Evolutionary conservation across 2,888 invertebrate species (phyloP), one percentile per base, ranked within the genome.

Genomic region (Spatulosminthurus flaviceps): DNA sequence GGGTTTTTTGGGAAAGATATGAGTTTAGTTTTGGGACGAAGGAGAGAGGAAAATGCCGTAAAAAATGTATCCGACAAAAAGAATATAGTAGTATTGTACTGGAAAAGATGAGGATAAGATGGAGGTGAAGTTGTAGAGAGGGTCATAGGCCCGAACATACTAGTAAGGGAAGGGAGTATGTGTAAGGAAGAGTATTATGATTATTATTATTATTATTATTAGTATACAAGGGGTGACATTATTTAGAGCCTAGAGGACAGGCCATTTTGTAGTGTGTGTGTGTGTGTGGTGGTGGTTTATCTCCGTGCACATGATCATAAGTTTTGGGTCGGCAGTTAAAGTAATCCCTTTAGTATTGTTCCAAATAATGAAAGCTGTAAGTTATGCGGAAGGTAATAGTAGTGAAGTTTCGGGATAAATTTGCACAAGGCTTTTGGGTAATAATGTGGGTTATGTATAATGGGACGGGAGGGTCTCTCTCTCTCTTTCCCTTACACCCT

Each of bases 321-420:
- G 74, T 60, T 74, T 74, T 29, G 61, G 74, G 60, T 51, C 28
- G 60, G 61, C 74, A 74, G 74, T 74, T 74, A 74, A 61, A 64
- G 76, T 79, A 79, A 79, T 79, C 79, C 79, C 76, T 76, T 79
- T 79, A 75, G 75, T 79, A 79, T 79, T 79, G 79, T 79, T 75
- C 79, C 76, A 76, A 79, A 79, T 79, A 79, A 66, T 79, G 74
- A 77, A 61, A 69, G 77, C 69, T 69, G 77, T 77, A 61, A 61
- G 61, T 77, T 79, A 76, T 69, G 69, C 67, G 70, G 67, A 61
- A 75, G 75, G 76, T 70, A 70, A 51, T 51, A 51, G n/a, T n/a
- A n/a, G 75, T 69, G 28, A 69, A 70, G 69, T 79, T 64, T 74
- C 61, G 73, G 69, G 74, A 74, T 70, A 79, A 74, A 79, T 79